Evolutionary conservation across 1,140 invertebrate genomes (phyloP), one percentile per base, ranked within the genome.

Genomic region (Drosophila asahinai): DNA sequence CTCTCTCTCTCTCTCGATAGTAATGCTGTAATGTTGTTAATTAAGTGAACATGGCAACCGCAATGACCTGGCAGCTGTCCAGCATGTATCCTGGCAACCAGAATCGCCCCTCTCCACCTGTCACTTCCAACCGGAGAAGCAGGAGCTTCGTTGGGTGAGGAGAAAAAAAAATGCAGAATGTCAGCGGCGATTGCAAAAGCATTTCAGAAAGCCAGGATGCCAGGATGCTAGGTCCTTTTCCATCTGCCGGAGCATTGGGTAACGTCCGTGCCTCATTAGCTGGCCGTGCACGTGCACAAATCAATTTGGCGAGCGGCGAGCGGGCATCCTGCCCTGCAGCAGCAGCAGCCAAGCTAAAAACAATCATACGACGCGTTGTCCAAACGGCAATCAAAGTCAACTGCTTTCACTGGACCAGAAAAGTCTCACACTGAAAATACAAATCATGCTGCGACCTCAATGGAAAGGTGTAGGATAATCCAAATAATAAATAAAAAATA

Each of bases 211-310:
- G 62, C 66, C 57, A 38, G 64, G 33, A n/a, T 66, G 38, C 27
- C 63, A 42, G 67, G 40, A 42, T 42, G 51, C n/a, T 48, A 36
- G 43, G 54, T 22, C 54, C 52, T 38, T 38, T 38, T 55, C 52
- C 52, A 65, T 45, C 48, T 47, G 36, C 48, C 9, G 43, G 42
- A 40, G 67, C 67, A 27, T 45, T 62, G 62, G 55, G 22, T 38
- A 14, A 4, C 25, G 75, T 61, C 36, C 48, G 45, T 30, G 49
- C 40, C 86, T 89, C 84, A 87, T 87, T 87, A 89, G 77, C 77
- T 89, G 83, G 75, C 86, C 58, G 81, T 66, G 75, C 84, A 87
- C 84, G 84, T 87, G 77, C 84, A 79, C 77, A 87, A 89, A 87
- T 87, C 84, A 87, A 87, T 87, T 89, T 89, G 80, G 68, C 27